Evolutionary conservation across 2,797 vertebrate genomes (phyloP), one percentile per base, ranked within the genome.

Genomic region (Hippopotamyrus pictus): DNA sequence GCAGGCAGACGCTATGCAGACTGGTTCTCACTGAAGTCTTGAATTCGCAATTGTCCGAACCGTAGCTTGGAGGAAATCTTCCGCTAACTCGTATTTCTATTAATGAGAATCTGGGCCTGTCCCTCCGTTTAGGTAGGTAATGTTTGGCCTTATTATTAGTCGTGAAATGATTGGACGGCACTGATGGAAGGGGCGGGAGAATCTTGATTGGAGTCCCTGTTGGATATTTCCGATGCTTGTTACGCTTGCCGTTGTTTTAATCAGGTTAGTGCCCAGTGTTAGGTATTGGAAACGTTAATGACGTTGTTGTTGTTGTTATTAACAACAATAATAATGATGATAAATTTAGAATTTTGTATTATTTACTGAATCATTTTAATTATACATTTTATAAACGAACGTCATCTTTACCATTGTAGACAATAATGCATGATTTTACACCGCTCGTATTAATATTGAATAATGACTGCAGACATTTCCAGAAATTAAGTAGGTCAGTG

Each of bases 111-210:
- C 57, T 82, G 92, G 93, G 96, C 95, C 95, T 95, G 94, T 94
- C 93, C 59, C 94, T 95, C 96, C 95, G 95, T 94, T 94, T 92
- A 94, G 97, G 91, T 59, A 87, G 94, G 92, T 94, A 93, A 93
- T 93, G 93, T 92, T 92, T 90, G 91, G 93, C 94, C 95, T 96
- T 94, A 95, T 95, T 95, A 94, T 91, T 91, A 86, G 92, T 92
- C 85, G 93, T 90, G 92, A 94, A 91, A 93, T 93, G 95, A 96
- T 97, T 97, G 97, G 97, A 92, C 95, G 91, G 41, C 91, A 46
- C 73, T 83, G 91, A 93, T 93, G 92, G 93, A 91, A 93, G 96
- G 97, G 97, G 93, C 95, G 97, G 96, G 95, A 94, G 95, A 93
- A 88, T 90, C 88, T 90, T 86, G 95, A 94, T 91, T 91, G 93